These are phyloP conservation scores for Meteorus sp. DNA, from an alignment of 1,140 invertebrate species.

Conservation along the genomic window DNA sequence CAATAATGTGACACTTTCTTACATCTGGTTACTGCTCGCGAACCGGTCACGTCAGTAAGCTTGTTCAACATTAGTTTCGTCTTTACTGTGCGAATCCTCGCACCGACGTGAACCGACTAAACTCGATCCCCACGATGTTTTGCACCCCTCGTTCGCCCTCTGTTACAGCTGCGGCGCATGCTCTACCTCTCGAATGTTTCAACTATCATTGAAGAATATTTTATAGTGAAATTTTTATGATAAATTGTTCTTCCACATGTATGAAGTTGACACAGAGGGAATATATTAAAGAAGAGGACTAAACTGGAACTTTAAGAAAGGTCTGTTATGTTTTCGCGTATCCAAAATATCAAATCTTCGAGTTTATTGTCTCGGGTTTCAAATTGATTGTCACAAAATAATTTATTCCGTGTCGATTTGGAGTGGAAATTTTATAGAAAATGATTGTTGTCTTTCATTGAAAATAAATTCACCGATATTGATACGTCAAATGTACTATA, in stretches of 20 bases:
- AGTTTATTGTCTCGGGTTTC: too few relatives aligned
- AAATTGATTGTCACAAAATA: too few relatives aligned
- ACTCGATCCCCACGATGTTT: slow-evolving; percentile 15
- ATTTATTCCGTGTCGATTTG: too few relatives aligned
- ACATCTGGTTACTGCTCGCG: background rate
- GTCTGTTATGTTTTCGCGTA: background rate
- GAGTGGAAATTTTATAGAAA: too few relatives aligned
- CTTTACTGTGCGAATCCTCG: slow-evolving; percentile 2
- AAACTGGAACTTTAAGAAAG: too few relatives aligned
- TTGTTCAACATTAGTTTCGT: background rate
- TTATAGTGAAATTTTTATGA: background rate
- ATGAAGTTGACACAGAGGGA: background rate
- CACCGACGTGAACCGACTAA: slow-evolving; percentile 18
- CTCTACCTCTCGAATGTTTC: slow-evolving; percentile 1
- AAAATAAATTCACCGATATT: too few relatives aligned
- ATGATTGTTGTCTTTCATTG: too few relatives aligned
- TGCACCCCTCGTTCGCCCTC: background rate
- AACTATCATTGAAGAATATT: background rate
- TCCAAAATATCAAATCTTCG: background rate
- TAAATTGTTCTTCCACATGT: background rate
- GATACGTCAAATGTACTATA: too few relatives aligned
- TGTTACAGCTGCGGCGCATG: slow-evolving; percentile 10
- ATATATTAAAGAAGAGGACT: too few relatives aligned
- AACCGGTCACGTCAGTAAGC: background rate
- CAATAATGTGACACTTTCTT: background rate